Evolutionary conservation across 2,113 vertebrate species (phyloP).

Genomic region (Gymnarchus niloticus): DNA sequence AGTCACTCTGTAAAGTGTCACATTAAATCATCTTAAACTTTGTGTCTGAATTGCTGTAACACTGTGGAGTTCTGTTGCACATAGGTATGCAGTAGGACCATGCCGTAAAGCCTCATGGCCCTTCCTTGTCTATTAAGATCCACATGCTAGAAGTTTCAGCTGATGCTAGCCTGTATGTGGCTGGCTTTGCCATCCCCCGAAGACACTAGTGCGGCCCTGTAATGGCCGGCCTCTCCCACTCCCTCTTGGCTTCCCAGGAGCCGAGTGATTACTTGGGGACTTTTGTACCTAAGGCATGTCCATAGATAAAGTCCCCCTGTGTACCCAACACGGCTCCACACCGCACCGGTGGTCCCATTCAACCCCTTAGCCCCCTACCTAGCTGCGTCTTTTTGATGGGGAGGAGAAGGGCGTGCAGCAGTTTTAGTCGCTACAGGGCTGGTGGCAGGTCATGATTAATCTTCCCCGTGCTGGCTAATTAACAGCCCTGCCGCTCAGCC

Average conservation of each 20-base stretch:
- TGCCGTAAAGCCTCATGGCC: background rate
- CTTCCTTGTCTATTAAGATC: background rate
- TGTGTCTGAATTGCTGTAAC: background rate
- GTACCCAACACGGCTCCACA: background rate
- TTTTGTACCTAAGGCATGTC: background rate
- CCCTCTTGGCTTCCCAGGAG: no score
- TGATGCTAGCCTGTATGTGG: background rate
- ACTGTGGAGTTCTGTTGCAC: background rate
- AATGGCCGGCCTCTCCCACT: background rate
- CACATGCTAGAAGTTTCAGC: background rate
- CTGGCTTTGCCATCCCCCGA: background rate
- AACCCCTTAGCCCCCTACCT: background rate
- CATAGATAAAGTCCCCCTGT: background rate
- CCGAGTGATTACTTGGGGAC: background rate
- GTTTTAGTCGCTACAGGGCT: background rate
- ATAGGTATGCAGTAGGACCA: background rate
- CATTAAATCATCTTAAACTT: background rate
- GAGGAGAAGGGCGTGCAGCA: background rate
- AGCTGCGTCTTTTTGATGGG: background rate
- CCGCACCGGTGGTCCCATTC: background rate
- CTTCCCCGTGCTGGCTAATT: slow-evolving; percentile 1
- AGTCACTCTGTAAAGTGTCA: background rate
- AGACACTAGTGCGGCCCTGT: background rate
- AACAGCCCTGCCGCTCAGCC: background rate
- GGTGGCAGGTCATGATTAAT: slow-evolving; percentile 24